Evolutionary conservation across 2,888 invertebrate species (phyloP).

Genomic region (Cosmia trapezina): DNA sequence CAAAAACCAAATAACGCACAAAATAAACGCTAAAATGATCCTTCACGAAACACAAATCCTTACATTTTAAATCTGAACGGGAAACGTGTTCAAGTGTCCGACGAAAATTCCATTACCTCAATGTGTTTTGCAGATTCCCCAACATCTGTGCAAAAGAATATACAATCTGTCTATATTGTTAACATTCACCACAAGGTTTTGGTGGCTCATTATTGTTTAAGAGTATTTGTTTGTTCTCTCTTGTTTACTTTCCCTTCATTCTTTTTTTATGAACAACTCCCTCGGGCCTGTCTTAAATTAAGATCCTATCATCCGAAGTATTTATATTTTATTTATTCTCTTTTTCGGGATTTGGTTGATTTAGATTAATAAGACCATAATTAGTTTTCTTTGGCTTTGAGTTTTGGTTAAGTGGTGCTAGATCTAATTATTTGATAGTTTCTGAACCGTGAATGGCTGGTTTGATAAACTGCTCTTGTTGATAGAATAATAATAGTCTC

Average conservation of each 20-base stretch:
- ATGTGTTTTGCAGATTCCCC: slow-evolving; percentile 50
- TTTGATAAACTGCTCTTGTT: slow-evolving; percentile 34
- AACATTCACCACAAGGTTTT: slow-evolving; percentile 65
- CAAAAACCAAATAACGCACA: slow-evolving; percentile 34
- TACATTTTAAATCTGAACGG: slow-evolving; percentile 54
- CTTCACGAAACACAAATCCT: slow-evolving; percentile 43
- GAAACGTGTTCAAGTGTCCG: slow-evolving; percentile 64
- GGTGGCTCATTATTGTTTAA: slow-evolving; percentile 76
- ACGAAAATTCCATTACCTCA: slow-evolving; percentile 55
- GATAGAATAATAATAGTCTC: slow-evolving; percentile 13
- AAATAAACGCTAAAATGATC: slow-evolving; percentile 44
- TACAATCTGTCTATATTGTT: slow-evolving; percentile 55
- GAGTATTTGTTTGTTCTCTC: slow-evolving; percentile 65
- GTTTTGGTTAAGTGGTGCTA: slow-evolving; percentile 36
- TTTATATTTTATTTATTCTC: slow-evolving; percentile 63
- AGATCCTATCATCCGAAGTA: slow-evolving; percentile 64
- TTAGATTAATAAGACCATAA: slow-evolving; percentile 60
- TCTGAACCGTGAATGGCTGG: neutral
- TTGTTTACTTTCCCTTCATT: slow-evolving; percentile 64
- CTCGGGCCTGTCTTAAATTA: slow-evolving; percentile 65
- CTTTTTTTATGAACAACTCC: slow-evolving; percentile 65
- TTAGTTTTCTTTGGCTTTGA: slow-evolving; percentile 56
- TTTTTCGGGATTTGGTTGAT: slow-evolving; percentile 52
- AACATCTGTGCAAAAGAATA: slow-evolving; percentile 49
- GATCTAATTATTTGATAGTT: slow-evolving; percentile 56